Evolutionary conservation across 2,888 invertebrate species (phyloP), one percentile per base, ranked within the genome.

Genomic region (Philhelius pedissequus): DNA sequence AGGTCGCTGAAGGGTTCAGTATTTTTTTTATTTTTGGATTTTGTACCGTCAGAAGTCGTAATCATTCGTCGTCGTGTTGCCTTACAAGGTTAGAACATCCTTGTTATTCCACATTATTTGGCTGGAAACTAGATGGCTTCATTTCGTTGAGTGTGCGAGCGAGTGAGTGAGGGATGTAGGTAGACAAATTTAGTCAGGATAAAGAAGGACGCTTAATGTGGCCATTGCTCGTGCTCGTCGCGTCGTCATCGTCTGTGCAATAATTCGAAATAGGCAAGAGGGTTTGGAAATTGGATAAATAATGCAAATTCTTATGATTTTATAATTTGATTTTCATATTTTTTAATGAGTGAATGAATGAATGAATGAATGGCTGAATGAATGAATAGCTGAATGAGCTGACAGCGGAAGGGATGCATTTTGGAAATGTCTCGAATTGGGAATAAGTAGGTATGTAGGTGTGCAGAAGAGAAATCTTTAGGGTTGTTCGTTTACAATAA

Each of bases 271-370:
- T 38, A 38, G 48, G 50, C 15, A 52, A 43, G 70, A 48, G 64
- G 64, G 45, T 25, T 48, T 48, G 60, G 62, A 75, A 84, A 84
- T 80, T 80, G 84, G 84, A 80, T 84, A 84, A 84, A 84, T 84
- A 84, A 80, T 84, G 84, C 84, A 84, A 84, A 84, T 84, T 84
- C 84, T 76, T 80, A 80, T 84, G 84, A 84, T 84, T 84, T 80
- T 54, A 66, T 84, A 84, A 84, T 84, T 80, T 75, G 84, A 84
- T 84, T 84, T 84, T 71, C 84, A 84, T 84, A 84, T 84, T 84
- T 84, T 84, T 84, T 80, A 84, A 84, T 84, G 84, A 84, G 84
- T 43, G 50, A 64, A 79, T 75, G 66, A 84, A 84, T 84, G 84
- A 84, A 79, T 43, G 50, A 64, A 79, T 75, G 66, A 76, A 79